These are phyloP conservation scores for Cydia strobilella DNA, from an alignment of 1,140 invertebrate genomes.

Conservation along the genomic window DNA sequence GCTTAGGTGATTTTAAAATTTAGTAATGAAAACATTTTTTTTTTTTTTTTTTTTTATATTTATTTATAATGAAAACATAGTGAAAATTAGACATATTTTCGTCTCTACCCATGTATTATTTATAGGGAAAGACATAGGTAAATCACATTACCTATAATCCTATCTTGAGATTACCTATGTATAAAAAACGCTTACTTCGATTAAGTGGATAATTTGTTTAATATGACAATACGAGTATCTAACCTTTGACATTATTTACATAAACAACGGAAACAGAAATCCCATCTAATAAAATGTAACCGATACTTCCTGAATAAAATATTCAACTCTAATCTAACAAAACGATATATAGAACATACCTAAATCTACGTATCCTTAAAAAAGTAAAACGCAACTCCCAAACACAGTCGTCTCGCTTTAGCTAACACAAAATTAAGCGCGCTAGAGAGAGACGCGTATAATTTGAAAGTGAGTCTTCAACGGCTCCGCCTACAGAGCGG, in stretches of 20 bases:
- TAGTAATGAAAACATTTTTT: too few species aligned
- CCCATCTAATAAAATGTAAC: background rate
- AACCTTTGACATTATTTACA: background rate
- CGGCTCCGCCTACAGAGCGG: constrained; percentile 48
- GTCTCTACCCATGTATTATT: too few species aligned
- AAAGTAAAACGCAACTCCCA: constrained; percentile 29
- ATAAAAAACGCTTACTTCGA: too few species aligned
- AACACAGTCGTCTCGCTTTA: constrained; percentile 39
- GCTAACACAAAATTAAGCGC: constrained; percentile 8
- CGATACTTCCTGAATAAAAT: constrained; percentile 24
- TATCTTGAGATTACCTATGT: too few species aligned
- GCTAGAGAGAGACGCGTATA: constrained; percentile 40
- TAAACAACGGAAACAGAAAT: background rate
- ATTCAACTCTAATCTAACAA: constrained; percentile 17
- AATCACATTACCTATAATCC: too few species aligned
- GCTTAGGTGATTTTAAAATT: too few species aligned
- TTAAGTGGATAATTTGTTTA: too few species aligned
- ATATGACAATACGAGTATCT: background rate
- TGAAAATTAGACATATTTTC: too few species aligned
- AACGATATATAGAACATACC: constrained; percentile 33
- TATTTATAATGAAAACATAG: too few species aligned
- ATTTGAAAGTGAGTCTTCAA: background rate
- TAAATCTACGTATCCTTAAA: constrained; percentile 36
- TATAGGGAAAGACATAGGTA: too few species aligned
- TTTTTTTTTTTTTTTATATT: too few species aligned